Evolutionary conservation across 1,140 invertebrate genomes (phyloP), one percentile per base, ranked within the genome.

Genomic region (Aphaenogaster ashmeadi): DNA sequence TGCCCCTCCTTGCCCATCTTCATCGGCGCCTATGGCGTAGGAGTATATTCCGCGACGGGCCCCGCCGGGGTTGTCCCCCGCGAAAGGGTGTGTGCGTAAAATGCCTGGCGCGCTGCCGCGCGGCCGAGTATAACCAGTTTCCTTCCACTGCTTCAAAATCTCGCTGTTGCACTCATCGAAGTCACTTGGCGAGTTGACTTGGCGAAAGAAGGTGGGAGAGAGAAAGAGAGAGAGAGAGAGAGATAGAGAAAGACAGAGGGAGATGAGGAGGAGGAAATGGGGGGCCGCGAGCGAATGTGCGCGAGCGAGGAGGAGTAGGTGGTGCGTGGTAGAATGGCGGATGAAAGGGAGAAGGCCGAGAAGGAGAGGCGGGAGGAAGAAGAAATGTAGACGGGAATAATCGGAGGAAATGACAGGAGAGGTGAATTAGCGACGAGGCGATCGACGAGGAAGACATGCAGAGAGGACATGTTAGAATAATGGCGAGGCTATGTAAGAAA

Each of bases 81-180:
- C 66, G 66, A 47, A 47, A 84, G 38, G 60, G 86, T 85, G 62
- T 87, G 52, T 69, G 80, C 79, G 60, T 67, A 44, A 75, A 87
- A 88, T 88, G 64, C 54, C 47, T 77, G 78, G 44, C 58, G 27
- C 64, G 72, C 9, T 56, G 13, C 67, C 38, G 72, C 52, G 66
- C 78, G 44, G 56, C 80, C 64, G 64, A 77, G 83, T 81, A 88
- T 78, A 88, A 88, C 87, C 87, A 88, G 87, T 88, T 88, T 86
- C 87, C 81, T 86, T 88, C 87, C 72, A 88, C 81, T 44, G 81
- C 81, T 86, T 88, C 66, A 81, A 88, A 86, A 88, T 86, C 87
- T 88, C 64, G 72, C 87, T 58, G 87, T 88, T 86, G 87, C 81
- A 67, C 87, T 88, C 87, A 78, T 88, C 87, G 86, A 87, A 87